Evolutionary conservation across 2,113 vertebrate genomes (phyloP).

Genomic region (Pundamilia nyererei): DNA sequence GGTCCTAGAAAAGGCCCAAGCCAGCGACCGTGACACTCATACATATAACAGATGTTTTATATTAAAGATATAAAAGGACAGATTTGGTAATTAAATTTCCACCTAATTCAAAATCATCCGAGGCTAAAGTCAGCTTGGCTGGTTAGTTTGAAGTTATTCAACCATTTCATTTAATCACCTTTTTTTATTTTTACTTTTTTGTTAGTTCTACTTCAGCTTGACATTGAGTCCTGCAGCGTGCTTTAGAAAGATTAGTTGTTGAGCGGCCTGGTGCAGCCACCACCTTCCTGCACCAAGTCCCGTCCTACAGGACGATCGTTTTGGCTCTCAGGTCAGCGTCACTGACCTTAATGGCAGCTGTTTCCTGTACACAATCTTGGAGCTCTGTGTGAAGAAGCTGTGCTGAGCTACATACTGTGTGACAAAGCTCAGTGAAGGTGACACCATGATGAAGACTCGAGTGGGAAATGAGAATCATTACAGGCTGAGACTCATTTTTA

Average conservation of each 20-base stretch:
- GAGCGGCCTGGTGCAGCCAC: not conserved
- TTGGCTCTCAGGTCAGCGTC: not conserved
- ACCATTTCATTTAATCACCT: not conserved
- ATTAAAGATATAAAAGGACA: not conserved
- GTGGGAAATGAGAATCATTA: not conserved
- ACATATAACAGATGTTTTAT: not conserved
- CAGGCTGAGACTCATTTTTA: not conserved
- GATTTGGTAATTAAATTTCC: not conserved
- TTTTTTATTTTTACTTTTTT: not conserved
- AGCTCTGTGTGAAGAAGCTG: not conserved
- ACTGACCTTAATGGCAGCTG: conserved; percentile 2
- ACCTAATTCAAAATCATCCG: not conserved
- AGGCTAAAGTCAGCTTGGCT: not conserved
- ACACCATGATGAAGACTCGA: not conserved
- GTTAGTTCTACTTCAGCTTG: not conserved
- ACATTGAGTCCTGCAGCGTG: not conserved
- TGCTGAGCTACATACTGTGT: not conserved
- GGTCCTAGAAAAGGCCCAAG: not conserved
- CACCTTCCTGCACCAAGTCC: not conserved
- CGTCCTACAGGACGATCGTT: not conserved
- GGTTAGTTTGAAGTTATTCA: not conserved
- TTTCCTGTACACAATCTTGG: conserved; percentile 9
- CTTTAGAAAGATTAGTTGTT: not conserved
- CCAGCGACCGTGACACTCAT: not conserved
- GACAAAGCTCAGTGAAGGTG: conserved; percentile 31